phyloP scores from a whole-genome alignment of 23 tunicate genomes.

The Ascidia mentula region DNA sequence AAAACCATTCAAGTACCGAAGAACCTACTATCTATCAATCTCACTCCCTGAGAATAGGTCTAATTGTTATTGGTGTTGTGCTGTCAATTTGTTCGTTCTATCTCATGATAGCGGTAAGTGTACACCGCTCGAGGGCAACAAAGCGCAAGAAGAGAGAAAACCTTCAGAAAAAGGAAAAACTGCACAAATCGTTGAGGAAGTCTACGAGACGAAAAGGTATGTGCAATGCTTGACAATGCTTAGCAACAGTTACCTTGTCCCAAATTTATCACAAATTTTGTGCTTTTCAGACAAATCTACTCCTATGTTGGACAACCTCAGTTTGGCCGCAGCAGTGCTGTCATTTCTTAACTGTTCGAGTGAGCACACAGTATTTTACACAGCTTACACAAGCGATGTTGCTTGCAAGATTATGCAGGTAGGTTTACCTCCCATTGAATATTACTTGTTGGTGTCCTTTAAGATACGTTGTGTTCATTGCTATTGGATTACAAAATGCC shows the following conservation, averaged over 20 bases:
- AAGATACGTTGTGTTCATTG: not conserved
- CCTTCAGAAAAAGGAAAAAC: not conserved
- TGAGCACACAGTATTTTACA: conserved; percentile 50
- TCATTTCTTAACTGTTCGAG: conserved; percentile 60
- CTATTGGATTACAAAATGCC: not conserved
- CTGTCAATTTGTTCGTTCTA: conserved; percentile 25
- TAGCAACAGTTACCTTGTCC: not conserved
- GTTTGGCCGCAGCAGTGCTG: conserved; percentile 43
- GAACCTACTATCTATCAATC: too few species aligned
- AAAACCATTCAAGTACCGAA: too few species aligned
- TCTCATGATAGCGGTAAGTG: conserved; percentile 29
- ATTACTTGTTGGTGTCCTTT: not conserved
- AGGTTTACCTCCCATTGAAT: not conserved
- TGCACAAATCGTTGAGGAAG: conserved; percentile 1
- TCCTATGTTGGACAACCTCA: conserved; percentile 49
- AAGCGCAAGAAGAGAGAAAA: conserved; percentile 8
- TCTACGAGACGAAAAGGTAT: conserved; percentile 12
- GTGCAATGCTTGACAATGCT: not conserved
- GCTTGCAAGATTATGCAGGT: conserved; percentile 74
- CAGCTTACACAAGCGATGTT: conserved; percentile 4
- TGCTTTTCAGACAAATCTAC: conserved; percentile 14
- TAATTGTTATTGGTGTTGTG: conserved; percentile 28
- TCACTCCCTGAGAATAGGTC: not conserved
- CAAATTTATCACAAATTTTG: too few species aligned
- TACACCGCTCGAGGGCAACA: conserved; percentile 10